Evolutionary conservation across 2,888 invertebrate species (phyloP), one percentile per base, ranked within the genome.

Genomic region (Ophioninae sp.): DNA sequence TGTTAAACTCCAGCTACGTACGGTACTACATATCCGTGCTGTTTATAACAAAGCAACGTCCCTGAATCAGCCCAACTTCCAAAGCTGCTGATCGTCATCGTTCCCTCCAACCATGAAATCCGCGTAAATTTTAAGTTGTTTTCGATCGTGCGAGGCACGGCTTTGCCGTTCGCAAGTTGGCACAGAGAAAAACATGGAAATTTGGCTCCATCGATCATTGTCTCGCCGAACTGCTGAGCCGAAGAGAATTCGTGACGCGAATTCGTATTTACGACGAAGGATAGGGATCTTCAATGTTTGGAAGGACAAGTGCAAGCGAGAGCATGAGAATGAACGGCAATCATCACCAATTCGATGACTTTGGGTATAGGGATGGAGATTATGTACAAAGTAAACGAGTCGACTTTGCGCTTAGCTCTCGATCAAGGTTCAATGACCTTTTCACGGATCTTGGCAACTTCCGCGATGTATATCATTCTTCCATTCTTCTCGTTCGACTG

Each of bases 191-290:
- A 59, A 79, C 44, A 68, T 68, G 59, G 59, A 67, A 67, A 74
- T 68, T 51, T 22, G 51, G 20, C 44, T 69, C 75, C 61, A 83
- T 83, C 79, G 44, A 83, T 83, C 82, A 83, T 83, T 83, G 82
- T 82, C 61, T 69, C 63, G 78, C 63, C 44, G 73, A 56, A 7
- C 64, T 51, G 20, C 39, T 51, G 23, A 39, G 58, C 67, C 44
- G 56, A 39, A 56, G 41, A 64, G 67, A 72, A 77, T 75, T 72
- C 83, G 83, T 82, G 82, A 75, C 58, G 79, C 61, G 82, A 82
- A 82, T 82, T 67, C 56, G 65, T 74, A 82, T 82, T 69, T 56
- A 68, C 56, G 9, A 20, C 44, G 71, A 71, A 41, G 71, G 79
- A 79, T 79, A 61, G 58, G 59, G 65, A 82, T 79, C 78, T 82